phyloP scores from a whole-genome alignment of 2,113 vertebrate genomes.

The Boulengeromyrus knoepffleri region DNA sequence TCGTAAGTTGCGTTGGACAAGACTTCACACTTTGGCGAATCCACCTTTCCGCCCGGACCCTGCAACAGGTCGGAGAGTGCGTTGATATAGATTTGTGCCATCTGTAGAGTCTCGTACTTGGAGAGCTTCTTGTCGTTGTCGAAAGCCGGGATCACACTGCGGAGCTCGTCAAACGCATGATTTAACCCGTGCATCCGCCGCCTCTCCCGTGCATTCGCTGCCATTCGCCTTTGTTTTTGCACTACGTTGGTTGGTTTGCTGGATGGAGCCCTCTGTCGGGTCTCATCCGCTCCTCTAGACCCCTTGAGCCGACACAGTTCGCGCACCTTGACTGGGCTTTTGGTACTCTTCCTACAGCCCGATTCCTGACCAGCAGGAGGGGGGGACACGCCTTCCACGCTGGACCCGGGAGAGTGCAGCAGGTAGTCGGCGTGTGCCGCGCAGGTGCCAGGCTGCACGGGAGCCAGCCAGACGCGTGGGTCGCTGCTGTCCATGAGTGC shows the following conservation, averaged over 20 bases:
- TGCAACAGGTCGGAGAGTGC: conserved; percentile 84
- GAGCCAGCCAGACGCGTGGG: conserved; percentile 79
- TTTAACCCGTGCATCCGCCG: conserved; percentile 92
- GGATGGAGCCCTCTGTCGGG: conserved; percentile 58
- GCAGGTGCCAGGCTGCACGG: conserved; percentile 66
- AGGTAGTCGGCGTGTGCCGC: conserved; percentile 72
- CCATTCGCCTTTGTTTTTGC: conserved; percentile 79
- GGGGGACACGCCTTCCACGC: conserved; percentile 58
- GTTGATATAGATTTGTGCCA: conserved; percentile 97
- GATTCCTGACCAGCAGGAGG: conserved; percentile 42
- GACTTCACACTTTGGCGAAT: conserved; percentile 50
- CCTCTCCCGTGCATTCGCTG: conserved; percentile 85
- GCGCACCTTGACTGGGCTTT: conserved; percentile 55
- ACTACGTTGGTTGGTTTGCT: conserved; percentile 63
- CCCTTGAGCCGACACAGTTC: conserved; percentile 63
- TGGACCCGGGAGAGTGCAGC: conserved; percentile 61
- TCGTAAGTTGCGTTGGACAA: conserved; percentile 46
- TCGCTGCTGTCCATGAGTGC: conserved; percentile 68
- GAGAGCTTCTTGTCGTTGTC: conserved; percentile 97
- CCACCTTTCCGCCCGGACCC: conserved; percentile 43
- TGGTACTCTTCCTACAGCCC: conserved; percentile 53
- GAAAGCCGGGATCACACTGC: conserved; percentile 89
- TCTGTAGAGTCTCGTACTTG: conserved; percentile 95
- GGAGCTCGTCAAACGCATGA: conserved; percentile 91
- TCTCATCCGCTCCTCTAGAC: conserved; percentile 38